phyloP scores from a whole-genome alignment of 2,797 vertebrate species.

The Salarias fasciatus region DNA sequence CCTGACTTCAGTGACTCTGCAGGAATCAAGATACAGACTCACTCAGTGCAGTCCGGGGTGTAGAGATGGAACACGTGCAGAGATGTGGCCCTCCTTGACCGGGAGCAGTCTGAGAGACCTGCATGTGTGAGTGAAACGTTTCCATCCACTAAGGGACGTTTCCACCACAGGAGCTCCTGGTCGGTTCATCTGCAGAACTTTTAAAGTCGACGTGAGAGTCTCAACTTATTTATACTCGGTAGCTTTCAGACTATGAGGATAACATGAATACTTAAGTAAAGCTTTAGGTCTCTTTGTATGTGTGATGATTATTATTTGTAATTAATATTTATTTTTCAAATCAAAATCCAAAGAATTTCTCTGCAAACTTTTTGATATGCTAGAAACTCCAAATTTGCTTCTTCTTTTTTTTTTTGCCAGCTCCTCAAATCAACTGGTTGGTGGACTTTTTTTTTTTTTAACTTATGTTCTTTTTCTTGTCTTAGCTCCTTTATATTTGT shows the following conservation, averaged over 20 bases:
- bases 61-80: too few species aligned
- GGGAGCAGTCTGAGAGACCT: too few species aligned
- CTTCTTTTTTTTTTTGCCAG: slow-evolving; percentile 1
- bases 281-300: slow-evolving; percentile 1
- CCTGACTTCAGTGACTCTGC: too few species aligned
- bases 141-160: too few species aligned
- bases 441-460: not conserved
- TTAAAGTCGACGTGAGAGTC: not conserved
- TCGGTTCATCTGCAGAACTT: not conserved
- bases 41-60: too few species aligned
- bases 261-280: not conserved
- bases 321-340: slow-evolving; percentile 56
- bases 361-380: slow-evolving; percentile 7
- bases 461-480: not conserved
- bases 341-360: slow-evolving; percentile 50
- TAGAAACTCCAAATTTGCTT: slow-evolving; percentile 1
- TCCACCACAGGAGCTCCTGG: too few species aligned
- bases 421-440: slow-evolving; percentile 3
- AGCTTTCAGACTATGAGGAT: slow-evolving; percentile 1
- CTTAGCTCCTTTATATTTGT: slow-evolving; percentile 11
- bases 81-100: too few species aligned
- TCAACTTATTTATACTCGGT: slow-evolving; percentile 11
- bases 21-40: too few species aligned
- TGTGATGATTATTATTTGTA: slow-evolving; percentile 37
- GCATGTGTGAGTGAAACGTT: not conserved